Evolutionary conservation across 2,797 vertebrate species (phyloP).

Genomic region (Nyctalus aviator): DNA sequence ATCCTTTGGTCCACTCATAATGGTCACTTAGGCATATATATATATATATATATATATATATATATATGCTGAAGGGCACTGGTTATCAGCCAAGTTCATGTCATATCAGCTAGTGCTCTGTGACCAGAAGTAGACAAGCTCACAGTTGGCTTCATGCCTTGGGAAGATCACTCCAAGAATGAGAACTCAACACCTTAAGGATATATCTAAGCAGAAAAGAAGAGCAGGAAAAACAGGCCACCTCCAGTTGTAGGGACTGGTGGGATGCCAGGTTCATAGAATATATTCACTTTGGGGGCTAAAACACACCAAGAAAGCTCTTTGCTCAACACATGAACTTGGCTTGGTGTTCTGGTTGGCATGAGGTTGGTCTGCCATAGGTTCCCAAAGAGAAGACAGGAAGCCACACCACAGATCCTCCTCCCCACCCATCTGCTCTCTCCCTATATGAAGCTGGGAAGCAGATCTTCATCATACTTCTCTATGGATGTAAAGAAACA

Average conservation of each 20-base stretch:
- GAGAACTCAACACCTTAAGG: constrained; percentile 4
- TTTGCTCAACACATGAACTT: not conserved
- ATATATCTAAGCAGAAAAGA: not conserved
- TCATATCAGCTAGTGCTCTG: not conserved
- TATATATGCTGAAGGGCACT: not conserved
- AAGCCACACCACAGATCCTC: not conserved
- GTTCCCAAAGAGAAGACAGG: not conserved
- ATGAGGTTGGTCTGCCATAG: not conserved
- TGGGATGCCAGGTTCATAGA: not conserved
- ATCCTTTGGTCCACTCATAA: no score
- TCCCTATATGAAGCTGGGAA: not conserved
- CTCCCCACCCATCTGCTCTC: not conserved
- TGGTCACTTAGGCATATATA: no score
- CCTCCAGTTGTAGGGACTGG: not conserved
- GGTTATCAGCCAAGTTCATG: not conserved
- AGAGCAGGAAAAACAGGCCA: not conserved
- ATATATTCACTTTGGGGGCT: not conserved
- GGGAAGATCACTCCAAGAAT: not conserved
- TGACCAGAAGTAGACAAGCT: not conserved
- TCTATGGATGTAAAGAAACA: not conserved
- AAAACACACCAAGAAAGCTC: not conserved
- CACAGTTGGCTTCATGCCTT: not conserved
- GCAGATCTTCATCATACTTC: not conserved
- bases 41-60: no score
- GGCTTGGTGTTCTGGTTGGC: not conserved